Conservation (phyloP, 2,888 invertebrate species). For the Coelogynopora nodosa region DNA sequence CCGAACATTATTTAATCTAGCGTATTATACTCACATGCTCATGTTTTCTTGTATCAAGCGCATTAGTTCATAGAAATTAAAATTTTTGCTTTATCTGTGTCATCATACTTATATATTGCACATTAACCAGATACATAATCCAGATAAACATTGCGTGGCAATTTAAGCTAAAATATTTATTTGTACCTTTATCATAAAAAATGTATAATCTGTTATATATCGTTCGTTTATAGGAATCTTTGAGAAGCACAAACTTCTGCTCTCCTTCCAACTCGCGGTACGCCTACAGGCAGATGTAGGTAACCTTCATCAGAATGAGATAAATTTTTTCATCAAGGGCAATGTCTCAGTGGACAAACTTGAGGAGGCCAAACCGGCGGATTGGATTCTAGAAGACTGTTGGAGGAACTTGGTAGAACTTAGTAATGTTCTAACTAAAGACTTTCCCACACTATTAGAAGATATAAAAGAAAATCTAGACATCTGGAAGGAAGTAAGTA, state of each 20-base stretch:
- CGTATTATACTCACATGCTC: no score
- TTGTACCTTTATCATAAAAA: no score
- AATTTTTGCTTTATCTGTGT: no score
- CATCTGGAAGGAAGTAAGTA: slow-evolving; percentile 43
- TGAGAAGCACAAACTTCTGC: slow-evolving; percentile 46
- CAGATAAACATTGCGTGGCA: no score
- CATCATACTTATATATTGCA: no score
- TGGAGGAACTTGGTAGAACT: slow-evolving; percentile 44
- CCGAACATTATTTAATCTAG: no score
- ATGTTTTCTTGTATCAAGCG: no score
- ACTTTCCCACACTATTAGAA: slow-evolving; percentile 38
- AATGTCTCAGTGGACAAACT: slow-evolving; percentile 36
- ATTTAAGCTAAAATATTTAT: no score
- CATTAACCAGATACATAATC: no score
- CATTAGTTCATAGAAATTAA: no score
- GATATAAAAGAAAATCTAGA: slow-evolving; percentile 35
- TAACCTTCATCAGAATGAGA: slow-evolving; percentile 41
- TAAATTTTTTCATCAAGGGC: slow-evolving; percentile 47
- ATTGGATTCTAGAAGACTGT: slow-evolving; percentile 43
- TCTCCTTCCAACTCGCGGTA: slow-evolving; percentile 46
- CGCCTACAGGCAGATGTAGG: slow-evolving; percentile 43
- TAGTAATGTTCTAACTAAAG: background rate
- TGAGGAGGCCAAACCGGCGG: slow-evolving; percentile 30
- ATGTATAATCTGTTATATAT: no score
- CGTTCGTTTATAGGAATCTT: slow-evolving; percentile 44